Evolutionary conservation across 2,113 vertebrate species (phyloP).

Genomic region (Muscicapa adusta): DNA sequence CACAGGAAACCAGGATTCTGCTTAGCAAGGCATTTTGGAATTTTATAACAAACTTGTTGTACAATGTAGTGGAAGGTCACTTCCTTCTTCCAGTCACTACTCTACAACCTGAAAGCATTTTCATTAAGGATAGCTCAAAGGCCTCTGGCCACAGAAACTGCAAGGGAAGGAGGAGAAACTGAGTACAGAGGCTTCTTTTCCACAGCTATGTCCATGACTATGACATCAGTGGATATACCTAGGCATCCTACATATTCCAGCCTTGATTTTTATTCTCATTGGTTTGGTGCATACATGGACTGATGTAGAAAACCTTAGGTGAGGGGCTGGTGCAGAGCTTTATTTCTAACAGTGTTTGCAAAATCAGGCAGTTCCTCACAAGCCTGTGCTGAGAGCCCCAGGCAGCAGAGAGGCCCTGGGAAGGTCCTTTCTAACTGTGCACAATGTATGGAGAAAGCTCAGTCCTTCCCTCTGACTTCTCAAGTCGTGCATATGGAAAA

Average conservation of each 20-base stretch:
- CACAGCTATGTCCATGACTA: neutral
- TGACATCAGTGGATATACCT: neutral
- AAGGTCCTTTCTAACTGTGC: neutral
- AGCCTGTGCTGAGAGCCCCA: rapidly evolving
- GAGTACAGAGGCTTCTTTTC: neutral
- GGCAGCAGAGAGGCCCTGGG: neutral
- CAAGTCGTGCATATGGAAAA: neutral
- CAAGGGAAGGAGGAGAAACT: neutral
- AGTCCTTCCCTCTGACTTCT: neutral
- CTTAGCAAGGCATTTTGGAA: neutral
- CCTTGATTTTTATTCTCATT: neutral
- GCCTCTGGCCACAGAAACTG: neutral
- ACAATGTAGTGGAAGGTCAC: neutral
- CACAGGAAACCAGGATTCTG: neutral
- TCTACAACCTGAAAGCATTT: neutral
- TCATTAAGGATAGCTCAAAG: neutral
- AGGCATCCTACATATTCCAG: neutral
- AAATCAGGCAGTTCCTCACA: rapidly evolving
- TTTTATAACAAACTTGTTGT: neutral
- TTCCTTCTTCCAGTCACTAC: neutral
- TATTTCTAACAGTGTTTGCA: neutral
- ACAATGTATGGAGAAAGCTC: neutral
- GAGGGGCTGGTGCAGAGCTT: neutral
- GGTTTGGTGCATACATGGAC: neutral
- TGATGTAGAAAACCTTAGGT: neutral